Conservation (phyloP, 2,797 vertebrate genomes). For the Pseudopleuronectes americanus region DNA sequence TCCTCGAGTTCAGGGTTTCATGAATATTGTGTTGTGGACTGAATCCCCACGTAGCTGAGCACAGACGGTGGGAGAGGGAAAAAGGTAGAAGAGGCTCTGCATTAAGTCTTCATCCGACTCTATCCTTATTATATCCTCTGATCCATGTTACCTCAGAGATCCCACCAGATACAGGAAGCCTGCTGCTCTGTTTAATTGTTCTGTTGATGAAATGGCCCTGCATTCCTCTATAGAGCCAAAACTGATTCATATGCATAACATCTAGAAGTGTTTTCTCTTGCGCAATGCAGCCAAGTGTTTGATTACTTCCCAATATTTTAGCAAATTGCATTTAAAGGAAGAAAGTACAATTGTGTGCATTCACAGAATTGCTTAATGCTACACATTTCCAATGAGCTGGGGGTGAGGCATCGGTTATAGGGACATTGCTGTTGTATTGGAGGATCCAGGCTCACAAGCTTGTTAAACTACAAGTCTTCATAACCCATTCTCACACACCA, state of each 20-base stretch:
- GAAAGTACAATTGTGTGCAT: constrained; percentile 27
- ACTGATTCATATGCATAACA: constrained; percentile 2
- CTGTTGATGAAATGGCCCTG: constrained; percentile 33
- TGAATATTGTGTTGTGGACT: constrained; percentile 73
- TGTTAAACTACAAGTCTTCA: too few relatives aligned
- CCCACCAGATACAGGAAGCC: constrained; percentile 30
- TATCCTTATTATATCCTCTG: constrained; percentile 54
- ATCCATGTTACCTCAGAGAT: constrained; percentile 60
- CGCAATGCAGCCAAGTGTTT: constrained; percentile 22
- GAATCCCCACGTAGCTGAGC: constrained; percentile 53
- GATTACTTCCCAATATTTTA: constrained; percentile 42
- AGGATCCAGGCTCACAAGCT: constrained; percentile 14
- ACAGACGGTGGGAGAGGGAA: constrained; percentile 20
- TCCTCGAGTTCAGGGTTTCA: constrained; percentile 73
- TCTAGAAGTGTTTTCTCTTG: constrained; percentile 14
- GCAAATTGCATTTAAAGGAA: constrained; percentile 40
- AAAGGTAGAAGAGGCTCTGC: constrained; percentile 49
- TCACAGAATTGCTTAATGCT: constrained; percentile 43
- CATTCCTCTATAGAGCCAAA: constrained; percentile 16
- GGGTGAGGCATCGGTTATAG: constrained; percentile 8
- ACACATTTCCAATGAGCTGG: constrained; percentile 47
- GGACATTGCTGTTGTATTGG: constrained; percentile 27
- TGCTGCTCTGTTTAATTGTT: constrained; percentile 63
- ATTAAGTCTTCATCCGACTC: constrained; percentile 53
- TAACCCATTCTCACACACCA: too few relatives aligned